phyloP scores from a whole-genome alignment of 2,888 invertebrate genomes.

The Xestia rhomboidea region DNA sequence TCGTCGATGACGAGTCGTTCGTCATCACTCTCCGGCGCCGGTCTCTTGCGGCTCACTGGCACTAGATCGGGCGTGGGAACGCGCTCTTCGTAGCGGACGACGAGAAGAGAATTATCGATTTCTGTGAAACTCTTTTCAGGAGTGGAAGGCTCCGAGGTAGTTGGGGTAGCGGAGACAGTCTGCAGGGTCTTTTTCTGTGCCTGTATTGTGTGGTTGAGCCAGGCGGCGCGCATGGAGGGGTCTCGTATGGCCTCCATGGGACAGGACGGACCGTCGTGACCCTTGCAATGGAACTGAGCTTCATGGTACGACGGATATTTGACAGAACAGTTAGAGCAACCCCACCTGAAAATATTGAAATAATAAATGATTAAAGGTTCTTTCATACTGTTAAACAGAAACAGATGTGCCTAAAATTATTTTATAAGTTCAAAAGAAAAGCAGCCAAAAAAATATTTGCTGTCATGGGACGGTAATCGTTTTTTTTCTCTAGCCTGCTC shows the following conservation, averaged over 20 bases:
- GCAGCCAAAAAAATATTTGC: background rate
- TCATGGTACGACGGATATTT: slow-evolving; percentile 84
- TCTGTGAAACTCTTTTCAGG: slow-evolving; percentile 47
- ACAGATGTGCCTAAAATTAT: background rate
- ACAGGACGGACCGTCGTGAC: slow-evolving; percentile 73
- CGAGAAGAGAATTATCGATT: slow-evolving; percentile 81
- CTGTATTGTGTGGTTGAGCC: slow-evolving; percentile 76
- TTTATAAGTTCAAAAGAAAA: background rate
- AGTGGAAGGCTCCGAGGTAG: slow-evolving; percentile 14
- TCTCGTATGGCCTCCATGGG: slow-evolving; percentile 80
- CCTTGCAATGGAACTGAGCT: slow-evolving; percentile 84
- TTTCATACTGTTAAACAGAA: background rate
- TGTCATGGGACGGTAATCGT: too few relatives aligned
- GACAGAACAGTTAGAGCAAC: slow-evolving; percentile 79
- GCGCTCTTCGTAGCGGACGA: slow-evolving; percentile 81
- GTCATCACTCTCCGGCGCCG: slow-evolving; percentile 76
- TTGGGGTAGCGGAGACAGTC: slow-evolving; percentile 10
- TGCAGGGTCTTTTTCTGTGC: slow-evolving; percentile 76
- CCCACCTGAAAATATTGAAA: slow-evolving; percentile 79
- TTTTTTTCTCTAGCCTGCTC: too few relatives aligned
- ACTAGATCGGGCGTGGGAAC: slow-evolving; percentile 75
- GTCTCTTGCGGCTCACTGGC: slow-evolving; percentile 57
- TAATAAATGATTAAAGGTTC: background rate
- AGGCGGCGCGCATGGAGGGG: slow-evolving; percentile 73
- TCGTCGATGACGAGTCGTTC: slow-evolving; percentile 79